These are phyloP conservation scores for Tetramorium bicarinatum DNA, from an alignment of 2,888 invertebrate genomes.

Conservation along the genomic window DNA sequence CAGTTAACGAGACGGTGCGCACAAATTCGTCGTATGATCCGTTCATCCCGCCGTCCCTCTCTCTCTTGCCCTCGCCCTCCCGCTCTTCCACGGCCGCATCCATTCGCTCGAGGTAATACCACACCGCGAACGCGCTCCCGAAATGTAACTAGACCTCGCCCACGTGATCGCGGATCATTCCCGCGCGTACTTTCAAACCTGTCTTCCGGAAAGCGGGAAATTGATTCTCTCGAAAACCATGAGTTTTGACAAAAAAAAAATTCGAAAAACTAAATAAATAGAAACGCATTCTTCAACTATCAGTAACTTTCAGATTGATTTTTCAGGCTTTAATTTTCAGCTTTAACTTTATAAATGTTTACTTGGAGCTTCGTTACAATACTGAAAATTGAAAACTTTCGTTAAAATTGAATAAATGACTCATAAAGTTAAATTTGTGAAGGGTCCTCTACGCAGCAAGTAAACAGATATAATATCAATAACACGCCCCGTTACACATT, in stretches of 20 bases:
- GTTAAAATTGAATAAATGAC: background rate
- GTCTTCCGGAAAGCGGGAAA: background rate
- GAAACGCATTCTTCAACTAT: background rate
- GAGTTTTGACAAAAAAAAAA: background rate
- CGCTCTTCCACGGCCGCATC: too few species aligned
- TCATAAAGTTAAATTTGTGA: background rate
- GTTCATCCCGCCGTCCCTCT: slow-evolving; percentile 28
- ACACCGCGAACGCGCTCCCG: too few species aligned
- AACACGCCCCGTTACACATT: background rate
- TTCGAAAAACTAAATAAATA: background rate
- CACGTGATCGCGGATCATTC: background rate
- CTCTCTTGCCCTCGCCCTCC: slow-evolving; percentile 3
- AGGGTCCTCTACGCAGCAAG: background rate
- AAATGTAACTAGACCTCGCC: too few species aligned
- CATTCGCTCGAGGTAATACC: too few species aligned
- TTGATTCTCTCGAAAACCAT: background rate
- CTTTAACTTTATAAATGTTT: background rate
- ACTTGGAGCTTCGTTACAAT: background rate
- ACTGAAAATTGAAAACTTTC: background rate
- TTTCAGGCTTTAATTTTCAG: background rate
- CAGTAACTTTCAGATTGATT: background rate
- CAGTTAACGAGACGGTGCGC: slow-evolving; percentile 76
- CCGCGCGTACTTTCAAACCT: slow-evolving; percentile 3
- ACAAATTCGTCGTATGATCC: slow-evolving; percentile 40
- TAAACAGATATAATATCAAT: background rate